A percentile compares a stretch with the other conserved stretches of the same genome.
These are phyloP conservation scores for Motacilla tschutschensis DNA, from an alignment of 2,113 vertebrate genomes.

Conservation along the genomic window DNA sequence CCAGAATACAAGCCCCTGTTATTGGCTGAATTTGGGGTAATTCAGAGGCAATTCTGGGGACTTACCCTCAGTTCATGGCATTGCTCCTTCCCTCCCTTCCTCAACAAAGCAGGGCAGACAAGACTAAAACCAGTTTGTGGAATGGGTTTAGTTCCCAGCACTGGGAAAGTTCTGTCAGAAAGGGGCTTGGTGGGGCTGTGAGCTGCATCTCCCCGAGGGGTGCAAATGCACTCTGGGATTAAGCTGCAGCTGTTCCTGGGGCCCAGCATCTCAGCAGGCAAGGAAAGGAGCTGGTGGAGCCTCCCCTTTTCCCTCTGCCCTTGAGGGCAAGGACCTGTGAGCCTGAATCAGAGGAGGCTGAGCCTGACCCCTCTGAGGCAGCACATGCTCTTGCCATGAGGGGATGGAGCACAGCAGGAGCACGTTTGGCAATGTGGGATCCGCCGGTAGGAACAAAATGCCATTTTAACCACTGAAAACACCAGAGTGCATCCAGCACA, in stretches of 20 bases:
- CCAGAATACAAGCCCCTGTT: background rate
- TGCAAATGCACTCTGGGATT: background rate
- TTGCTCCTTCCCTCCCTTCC: background rate
- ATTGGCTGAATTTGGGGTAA: background rate
- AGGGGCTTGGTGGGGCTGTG: background rate
- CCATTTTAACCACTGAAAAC: conserved; percentile 8
- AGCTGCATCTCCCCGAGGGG: background rate
- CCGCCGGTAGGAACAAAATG: background rate
- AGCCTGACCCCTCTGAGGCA: background rate
- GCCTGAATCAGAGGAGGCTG: background rate
- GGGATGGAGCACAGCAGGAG: background rate
- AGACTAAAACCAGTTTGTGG: background rate
- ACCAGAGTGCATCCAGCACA: background rate
- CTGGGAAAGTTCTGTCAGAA: background rate
- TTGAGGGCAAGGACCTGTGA: background rate
- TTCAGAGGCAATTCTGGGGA: background rate
- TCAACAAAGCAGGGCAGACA: background rate
- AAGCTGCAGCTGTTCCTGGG: background rate
- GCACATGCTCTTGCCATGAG: background rate
- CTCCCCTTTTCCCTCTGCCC: background rate
- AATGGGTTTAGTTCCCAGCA: background rate
- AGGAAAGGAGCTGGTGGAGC: background rate
- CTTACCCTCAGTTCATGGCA: background rate
- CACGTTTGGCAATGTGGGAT: background rate
- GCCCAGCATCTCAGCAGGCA: background rate